phyloP scores from a whole-genome alignment of 2,113 vertebrate genomes.

The Lophochroa leadbeateri region DNA sequence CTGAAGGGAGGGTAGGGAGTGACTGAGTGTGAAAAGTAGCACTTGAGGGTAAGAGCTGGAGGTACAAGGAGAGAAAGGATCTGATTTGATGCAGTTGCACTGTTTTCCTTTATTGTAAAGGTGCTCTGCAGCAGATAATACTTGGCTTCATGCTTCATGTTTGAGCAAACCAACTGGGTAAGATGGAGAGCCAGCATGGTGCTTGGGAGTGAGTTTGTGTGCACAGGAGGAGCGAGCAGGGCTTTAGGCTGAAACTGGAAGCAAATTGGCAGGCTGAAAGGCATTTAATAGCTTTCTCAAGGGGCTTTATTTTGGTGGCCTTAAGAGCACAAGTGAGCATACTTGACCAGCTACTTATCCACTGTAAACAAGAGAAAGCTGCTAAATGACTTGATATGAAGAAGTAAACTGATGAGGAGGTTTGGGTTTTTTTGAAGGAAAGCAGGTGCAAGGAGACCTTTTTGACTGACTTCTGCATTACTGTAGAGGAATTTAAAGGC shows the following conservation, averaged over 20 bases:
- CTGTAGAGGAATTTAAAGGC: neutral
- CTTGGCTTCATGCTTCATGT: neutral
- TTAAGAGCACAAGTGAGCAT: neutral
- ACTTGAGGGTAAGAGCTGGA: neutral
- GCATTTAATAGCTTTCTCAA: neutral
- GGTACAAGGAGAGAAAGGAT: neutral
- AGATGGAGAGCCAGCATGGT: neutral
- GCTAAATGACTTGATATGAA: neutral
- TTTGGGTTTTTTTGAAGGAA: neutral
- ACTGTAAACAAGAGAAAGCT: neutral
- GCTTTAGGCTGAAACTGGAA: neutral
- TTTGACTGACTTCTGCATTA: neutral
- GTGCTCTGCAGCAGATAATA: neutral
- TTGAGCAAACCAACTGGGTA: neutral
- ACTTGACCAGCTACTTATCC: neutral
- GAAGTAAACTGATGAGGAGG: neutral
- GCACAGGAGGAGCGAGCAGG: neutral
- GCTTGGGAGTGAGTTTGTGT: neutral
- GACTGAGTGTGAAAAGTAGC: neutral
- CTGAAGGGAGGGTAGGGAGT: neutral
- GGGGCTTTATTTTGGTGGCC: neutral
- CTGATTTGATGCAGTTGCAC: accelerated
- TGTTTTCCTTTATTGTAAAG: neutral
- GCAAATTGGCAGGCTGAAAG: neutral
- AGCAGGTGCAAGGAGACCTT: neutral